Percentiles rank a stretch among this genome's conserved stretches.
These are phyloP conservation scores for Thereva unica DNA, from an alignment of 2,888 invertebrate genomes.

Conservation along the genomic window DNA sequence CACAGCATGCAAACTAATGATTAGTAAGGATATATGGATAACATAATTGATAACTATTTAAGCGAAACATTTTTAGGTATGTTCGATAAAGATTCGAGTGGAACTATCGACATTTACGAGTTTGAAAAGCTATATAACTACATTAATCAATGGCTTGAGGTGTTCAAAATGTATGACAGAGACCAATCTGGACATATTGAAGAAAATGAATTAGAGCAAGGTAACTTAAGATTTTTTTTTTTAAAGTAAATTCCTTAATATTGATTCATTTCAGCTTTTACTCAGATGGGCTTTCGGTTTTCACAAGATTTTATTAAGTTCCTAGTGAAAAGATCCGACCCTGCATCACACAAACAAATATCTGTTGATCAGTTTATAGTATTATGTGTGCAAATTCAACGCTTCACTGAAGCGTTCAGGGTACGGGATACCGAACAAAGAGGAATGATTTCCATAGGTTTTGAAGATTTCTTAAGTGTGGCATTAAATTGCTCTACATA, in stretches of 20 bases:
- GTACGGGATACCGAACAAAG: conserved; percentile 76
- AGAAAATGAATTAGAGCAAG: conserved; percentile 74
- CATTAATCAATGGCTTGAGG: conserved; percentile 84
- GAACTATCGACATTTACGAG: conserved; percentile 81
- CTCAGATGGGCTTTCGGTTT: conserved; percentile 88
- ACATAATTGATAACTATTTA: not conserved
- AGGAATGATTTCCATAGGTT: conserved; percentile 81
- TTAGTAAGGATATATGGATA: conserved; percentile 55
- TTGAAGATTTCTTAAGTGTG: conserved; percentile 88
- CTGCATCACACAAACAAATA: conserved; percentile 64
- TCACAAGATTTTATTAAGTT: conserved; percentile 76
- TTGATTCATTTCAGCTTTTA: conserved; percentile 65
- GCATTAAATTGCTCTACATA: conserved; percentile 71
- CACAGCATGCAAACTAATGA: conserved; percentile 83
- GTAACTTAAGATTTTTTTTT: conserved; percentile 55
- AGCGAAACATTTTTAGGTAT: conserved; percentile 65
- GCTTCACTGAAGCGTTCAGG: conserved; percentile 85
- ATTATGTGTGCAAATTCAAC: conserved; percentile 84
- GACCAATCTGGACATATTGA: conserved; percentile 86
- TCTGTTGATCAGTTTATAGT: conserved; percentile 90
- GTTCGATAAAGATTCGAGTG: conserved; percentile 84
- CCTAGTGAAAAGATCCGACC: conserved; percentile 71
- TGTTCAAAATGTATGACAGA: conserved; percentile 83
- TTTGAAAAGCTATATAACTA: conserved; percentile 86
- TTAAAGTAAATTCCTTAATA: not conserved